Evolutionary conservation across 2,888 invertebrate species (phyloP).

Genomic region (Perithous albicinctus): DNA sequence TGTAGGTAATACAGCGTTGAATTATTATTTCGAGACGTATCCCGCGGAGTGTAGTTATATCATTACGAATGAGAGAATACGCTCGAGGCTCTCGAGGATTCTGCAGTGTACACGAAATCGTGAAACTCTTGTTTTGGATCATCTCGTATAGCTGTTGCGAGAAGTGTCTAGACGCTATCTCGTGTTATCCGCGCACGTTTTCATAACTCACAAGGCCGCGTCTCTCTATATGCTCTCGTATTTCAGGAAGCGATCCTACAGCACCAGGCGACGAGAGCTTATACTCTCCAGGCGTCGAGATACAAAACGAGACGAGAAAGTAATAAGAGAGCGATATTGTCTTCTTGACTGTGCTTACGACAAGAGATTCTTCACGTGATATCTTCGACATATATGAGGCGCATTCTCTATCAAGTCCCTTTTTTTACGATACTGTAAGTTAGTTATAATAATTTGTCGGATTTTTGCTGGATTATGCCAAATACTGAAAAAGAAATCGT

Average conservation of each 20-base stretch:
- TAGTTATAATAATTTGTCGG: no score
- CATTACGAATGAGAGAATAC: conserved; percentile 19
- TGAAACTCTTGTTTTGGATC: conserved; percentile 54
- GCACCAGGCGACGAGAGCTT: conserved; percentile 24
- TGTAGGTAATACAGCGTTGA: conserved; percentile 4
- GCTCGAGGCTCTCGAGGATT: conserved; percentile 45
- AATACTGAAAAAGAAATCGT: no score
- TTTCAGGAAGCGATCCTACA: conserved; percentile 68
- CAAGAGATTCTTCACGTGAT: conserved; percentile 69
- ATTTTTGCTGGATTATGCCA: no score
- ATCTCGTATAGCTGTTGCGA: conserved; percentile 56
- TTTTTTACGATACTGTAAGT: no score
- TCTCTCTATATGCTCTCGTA: conserved; percentile 61
- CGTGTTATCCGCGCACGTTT: conserved; percentile 17
- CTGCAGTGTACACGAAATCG: conserved; percentile 56
- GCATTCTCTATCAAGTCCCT: no score
- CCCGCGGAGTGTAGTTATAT: conserved; percentile 12
- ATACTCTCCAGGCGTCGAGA: conserved; percentile 29
- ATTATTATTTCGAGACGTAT: background rate
- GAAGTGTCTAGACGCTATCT: conserved; percentile 56
- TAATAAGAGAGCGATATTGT: conserved; percentile 18
- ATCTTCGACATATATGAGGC: conserved; percentile 8
- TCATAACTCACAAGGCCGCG: conserved; percentile 65
- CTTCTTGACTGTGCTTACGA: conserved; percentile 48
- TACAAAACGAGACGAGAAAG: conserved; percentile 16